Conservation (phyloP, 1,140 invertebrate species). For the Leptinotarsa lineolata region DNA sequence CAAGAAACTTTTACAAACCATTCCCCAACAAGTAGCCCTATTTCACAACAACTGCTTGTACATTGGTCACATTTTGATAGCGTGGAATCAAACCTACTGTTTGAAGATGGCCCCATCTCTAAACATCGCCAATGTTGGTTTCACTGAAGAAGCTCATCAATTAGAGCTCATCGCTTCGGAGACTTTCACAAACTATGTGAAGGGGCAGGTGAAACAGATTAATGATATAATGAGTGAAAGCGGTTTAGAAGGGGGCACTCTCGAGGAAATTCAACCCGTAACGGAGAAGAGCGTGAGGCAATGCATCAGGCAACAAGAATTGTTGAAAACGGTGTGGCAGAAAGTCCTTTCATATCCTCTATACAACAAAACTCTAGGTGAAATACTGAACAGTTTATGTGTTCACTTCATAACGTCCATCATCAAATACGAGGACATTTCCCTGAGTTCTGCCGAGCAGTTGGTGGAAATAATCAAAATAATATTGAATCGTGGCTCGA, state of each 20-base stretch:
- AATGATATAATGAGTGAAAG: conserved; percentile 52
- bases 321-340: conserved; percentile 86
- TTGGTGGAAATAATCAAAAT: conserved; percentile 62
- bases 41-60: conserved; percentile 94
- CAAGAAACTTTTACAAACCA: conserved; percentile 74
- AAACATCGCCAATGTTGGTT: conserved; percentile 24
- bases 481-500: conserved; percentile 59
- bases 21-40: conserved; percentile 86
- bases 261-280: conserved; percentile 62
- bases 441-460: conserved; percentile 60
- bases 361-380: conserved; percentile 58
- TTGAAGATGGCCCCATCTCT: conserved; percentile 16
- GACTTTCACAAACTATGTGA: conserved; percentile 51
- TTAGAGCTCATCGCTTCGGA: conserved; percentile 59
- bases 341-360: conserved; percentile 57
- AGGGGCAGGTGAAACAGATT: conserved; percentile 51
- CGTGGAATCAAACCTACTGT: conserved; percentile 53
- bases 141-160: conserved; percentile 49
- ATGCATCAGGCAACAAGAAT: conserved; percentile 80
- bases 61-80: conserved; percentile 75
- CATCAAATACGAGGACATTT: conserved; percentile 61
- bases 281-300: conserved; percentile 78
- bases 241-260: conserved; percentile 41
- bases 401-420: conserved; percentile 60
- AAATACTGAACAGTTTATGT: conserved; percentile 57